These are phyloP conservation scores for Diachasma alloeum DNA, from an alignment of 1,140 invertebrate species.

Conservation along the genomic window DNA sequence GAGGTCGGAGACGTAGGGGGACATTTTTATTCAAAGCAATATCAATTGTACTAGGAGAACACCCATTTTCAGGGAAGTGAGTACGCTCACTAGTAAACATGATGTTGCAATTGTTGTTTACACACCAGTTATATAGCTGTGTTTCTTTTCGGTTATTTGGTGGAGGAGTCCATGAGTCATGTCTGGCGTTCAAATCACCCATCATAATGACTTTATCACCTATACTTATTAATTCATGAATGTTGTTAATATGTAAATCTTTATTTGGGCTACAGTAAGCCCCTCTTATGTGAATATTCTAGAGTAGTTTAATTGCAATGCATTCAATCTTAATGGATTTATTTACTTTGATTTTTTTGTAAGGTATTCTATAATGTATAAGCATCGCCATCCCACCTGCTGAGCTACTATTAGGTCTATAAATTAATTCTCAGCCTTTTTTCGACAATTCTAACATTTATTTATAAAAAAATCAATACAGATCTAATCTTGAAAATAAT, in stretches of 20 bases:
- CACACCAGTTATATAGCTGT: constrained; percentile 29
- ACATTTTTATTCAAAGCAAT: constrained; percentile 42
- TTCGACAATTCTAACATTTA: no score
- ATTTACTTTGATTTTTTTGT: constrained; percentile 6
- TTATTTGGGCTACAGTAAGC: constrained; percentile 40
- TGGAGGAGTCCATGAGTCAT: constrained; percentile 37
- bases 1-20: constrained; percentile 10
- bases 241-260: constrained; percentile 22
- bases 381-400: constrained; percentile 26
- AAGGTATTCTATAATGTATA: constrained; percentile 14
- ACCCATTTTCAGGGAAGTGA: constrained; percentile 36
- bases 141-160: constrained; percentile 37
- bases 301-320: constrained; percentile 36
- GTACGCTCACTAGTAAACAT: constrained; percentile 37
- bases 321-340: constrained; percentile 19
- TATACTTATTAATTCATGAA: constrained; percentile 30
- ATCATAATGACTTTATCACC: constrained; percentile 39
- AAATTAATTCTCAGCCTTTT: no score
- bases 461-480: no score
- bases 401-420: no score
- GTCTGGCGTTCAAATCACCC: constrained; percentile 44
- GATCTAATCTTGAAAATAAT: no score
- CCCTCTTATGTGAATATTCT: constrained; percentile 34
- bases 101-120: constrained; percentile 36
- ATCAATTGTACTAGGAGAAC: constrained; percentile 39